Conservation (phyloP, 1,140 invertebrate genomes). For the Lordiphosa clarofinis region DNA sequence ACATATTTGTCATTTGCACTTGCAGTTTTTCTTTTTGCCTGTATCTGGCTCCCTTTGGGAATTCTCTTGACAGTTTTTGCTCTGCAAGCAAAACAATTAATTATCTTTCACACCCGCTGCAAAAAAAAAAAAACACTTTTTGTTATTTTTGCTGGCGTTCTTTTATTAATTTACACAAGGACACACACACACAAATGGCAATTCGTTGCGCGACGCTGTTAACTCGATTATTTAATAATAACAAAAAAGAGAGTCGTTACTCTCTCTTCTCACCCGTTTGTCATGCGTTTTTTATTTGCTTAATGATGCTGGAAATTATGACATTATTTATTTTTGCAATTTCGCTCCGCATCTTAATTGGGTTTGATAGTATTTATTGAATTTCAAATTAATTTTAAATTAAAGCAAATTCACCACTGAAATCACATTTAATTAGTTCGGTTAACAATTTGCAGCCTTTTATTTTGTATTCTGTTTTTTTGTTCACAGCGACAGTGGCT, state of each 20-base stretch:
- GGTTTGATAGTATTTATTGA: conserved; percentile 49
- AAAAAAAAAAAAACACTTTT: conserved; percentile 6
- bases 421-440: conserved; percentile 60
- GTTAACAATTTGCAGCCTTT: conserved; percentile 32
- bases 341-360: conserved; percentile 37
- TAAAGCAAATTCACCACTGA: conserved; percentile 50
- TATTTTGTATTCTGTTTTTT: conserved; percentile 1
- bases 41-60: conserved; percentile 1
- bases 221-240: conserved; percentile 42
- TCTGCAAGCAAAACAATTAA: conserved; percentile 37
- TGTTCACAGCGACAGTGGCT: background rate
- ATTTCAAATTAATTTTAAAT: conserved; percentile 55
- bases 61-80: conserved; percentile 7
- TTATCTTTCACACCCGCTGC: conserved; percentile 37
- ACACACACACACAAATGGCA: conserved; percentile 11
- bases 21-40: conserved; percentile 12
- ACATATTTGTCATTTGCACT: conserved; percentile 16
- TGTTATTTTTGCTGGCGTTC: conserved; percentile 10
- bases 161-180: conserved; percentile 29
- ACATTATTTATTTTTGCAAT: conserved; percentile 41
- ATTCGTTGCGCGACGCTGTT: conserved; percentile 34
- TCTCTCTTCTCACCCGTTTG: conserved; percentile 9
- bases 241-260: conserved; percentile 17
- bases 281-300: conserved; percentile 29
- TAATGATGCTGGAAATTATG: conserved; percentile 45